Evolutionary conservation across 2,888 invertebrate species (phyloP).

Genomic region (Brenthis daphne): DNA sequence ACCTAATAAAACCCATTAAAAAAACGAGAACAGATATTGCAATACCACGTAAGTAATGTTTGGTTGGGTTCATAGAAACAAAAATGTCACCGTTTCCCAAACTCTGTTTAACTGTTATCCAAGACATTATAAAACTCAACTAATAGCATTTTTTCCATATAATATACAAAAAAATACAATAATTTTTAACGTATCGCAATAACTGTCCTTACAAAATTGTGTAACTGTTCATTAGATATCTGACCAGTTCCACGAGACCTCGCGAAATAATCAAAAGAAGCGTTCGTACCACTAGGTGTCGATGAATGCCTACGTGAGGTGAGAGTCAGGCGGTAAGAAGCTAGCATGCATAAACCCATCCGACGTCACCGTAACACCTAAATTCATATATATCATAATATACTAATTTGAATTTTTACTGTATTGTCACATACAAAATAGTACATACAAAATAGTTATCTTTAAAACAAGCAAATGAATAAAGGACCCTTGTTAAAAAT

Average conservation of each 20-base stretch:
- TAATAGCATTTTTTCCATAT: background rate
- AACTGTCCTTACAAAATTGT: background rate
- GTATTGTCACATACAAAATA: no score
- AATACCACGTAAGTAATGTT: background rate
- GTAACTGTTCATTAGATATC: background rate
- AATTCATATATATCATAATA: background rate
- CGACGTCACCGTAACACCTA: background rate
- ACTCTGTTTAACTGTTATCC: no score
- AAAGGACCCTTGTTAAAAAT: no score
- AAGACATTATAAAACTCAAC: no score
- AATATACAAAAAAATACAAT: background rate
- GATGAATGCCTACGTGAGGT: conserved; percentile 25
- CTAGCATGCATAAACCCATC: conserved; percentile 28
- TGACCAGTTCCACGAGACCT: background rate
- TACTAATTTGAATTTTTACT: no score
- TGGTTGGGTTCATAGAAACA: background rate
- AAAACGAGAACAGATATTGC: conserved; percentile 1
- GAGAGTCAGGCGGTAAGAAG: conserved; percentile 26
- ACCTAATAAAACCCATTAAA: background rate
- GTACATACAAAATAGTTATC: no score
- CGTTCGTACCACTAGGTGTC: conserved; percentile 35
- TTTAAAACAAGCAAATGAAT: no score
- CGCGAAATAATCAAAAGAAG: conserved; percentile 37
- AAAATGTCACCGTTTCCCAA: background rate
- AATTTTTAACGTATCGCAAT: conserved; percentile 1